These are phyloP conservation scores for Geotrupes spiniger DNA, from an alignment of 2,888 invertebrate species.

Conservation along the genomic window DNA sequence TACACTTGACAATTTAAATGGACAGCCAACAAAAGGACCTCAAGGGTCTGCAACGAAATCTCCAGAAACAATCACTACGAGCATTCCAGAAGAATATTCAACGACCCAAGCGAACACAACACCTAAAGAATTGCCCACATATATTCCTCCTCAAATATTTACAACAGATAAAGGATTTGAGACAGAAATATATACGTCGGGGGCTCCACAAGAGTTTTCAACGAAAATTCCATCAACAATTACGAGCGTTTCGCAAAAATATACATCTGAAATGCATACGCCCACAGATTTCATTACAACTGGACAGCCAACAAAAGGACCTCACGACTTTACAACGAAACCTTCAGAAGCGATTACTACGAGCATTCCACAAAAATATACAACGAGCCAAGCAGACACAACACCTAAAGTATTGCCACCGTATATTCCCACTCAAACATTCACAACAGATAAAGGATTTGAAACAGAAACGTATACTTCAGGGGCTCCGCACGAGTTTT, in stretches of 20 bases:
- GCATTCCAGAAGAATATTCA: neutral
- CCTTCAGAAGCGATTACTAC: too few relatives aligned
- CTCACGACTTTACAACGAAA: too few relatives aligned
- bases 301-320: neutral
- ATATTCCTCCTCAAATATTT: neutral
- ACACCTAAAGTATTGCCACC: constrained; percentile 9
- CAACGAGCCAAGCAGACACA: too few relatives aligned
- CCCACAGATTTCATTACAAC: neutral
- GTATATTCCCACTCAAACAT: neutral
- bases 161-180: neutral
- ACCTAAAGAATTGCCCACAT: neutral
- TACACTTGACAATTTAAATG: neutral
- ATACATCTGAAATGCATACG: neutral
- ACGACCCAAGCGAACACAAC: neutral
- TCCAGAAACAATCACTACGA: too few relatives aligned
- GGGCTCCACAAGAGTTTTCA: neutral
- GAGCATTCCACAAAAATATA: too few relatives aligned
- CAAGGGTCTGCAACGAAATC: neutral
- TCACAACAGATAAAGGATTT: constrained; percentile 1
- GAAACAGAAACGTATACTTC: neutral
- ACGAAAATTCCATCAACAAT: too few relatives aligned
- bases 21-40: neutral
- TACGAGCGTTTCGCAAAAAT: too few relatives aligned
- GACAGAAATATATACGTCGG: neutral
- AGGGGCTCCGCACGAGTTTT: neutral